phyloP scores from a whole-genome alignment of 2,113 vertebrate genomes.

The Casuarius casuarius region DNA sequence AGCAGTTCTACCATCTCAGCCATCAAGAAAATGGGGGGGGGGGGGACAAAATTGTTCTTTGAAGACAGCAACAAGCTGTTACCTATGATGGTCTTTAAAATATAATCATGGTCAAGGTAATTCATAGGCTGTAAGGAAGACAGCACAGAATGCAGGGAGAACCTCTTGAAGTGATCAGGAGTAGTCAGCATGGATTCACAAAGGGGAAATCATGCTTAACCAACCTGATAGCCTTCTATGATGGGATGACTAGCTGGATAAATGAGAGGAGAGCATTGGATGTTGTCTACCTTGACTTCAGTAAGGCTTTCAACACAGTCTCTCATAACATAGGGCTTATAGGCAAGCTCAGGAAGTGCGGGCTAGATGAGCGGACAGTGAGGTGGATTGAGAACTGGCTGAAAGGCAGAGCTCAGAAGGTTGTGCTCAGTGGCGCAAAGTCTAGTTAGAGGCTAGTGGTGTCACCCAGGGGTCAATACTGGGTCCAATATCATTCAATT shows the following conservation, averaged over 20 bases:
- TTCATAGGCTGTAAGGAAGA: conserved; percentile 16
- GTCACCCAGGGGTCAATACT: not conserved
- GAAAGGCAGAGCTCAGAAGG: not conserved
- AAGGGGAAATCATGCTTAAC: no score
- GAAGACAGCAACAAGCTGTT: conserved; percentile 19
- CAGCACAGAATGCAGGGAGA: not conserved
- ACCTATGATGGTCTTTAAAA: not conserved
- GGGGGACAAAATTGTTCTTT: not conserved
- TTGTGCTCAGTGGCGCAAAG: not conserved
- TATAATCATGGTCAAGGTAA: conserved; percentile 44
- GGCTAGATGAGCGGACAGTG: no score
- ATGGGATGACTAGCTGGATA: no score
- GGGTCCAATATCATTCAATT: not conserved
- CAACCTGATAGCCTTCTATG: no score
- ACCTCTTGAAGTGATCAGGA: not conserved
- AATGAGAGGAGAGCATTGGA: no score
- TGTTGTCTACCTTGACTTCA: no score
- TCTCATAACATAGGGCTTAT: no score
- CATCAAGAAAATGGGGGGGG: not conserved
- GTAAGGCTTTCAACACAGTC: no score
- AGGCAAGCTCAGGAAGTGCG: no score
- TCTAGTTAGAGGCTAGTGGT: not conserved
- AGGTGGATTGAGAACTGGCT: not conserved
- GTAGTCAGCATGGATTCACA: not conserved
- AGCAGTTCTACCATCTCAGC: not conserved